These are phyloP conservation scores for Trogon melanurus DNA, from an alignment of 2,113 vertebrate genomes.

Conservation along the genomic window DNA sequence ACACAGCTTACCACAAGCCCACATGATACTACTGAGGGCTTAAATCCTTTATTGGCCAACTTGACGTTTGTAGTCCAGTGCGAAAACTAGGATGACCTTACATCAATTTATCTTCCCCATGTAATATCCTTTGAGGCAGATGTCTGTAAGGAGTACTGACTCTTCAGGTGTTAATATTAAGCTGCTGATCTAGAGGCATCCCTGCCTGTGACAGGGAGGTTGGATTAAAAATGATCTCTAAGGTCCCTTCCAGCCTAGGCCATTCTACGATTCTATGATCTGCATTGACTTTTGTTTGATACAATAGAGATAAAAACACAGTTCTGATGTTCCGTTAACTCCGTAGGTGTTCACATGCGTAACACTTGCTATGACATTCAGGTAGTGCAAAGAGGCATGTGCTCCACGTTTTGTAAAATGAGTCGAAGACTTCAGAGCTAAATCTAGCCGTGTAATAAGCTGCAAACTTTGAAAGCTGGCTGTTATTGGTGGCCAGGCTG, in stretches of 20 bases:
- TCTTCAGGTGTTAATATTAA: conserved; percentile 41
- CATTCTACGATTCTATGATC: not conserved
- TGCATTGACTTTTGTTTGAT: conserved; percentile 25
- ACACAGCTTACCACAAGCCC: not conserved
- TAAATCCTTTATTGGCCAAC: conserved; percentile 77
- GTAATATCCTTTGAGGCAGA: conserved; percentile 29
- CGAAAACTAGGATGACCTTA: not conserved
- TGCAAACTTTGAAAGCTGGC: not conserved
- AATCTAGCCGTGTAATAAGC: not conserved
- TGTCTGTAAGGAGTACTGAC: conserved; percentile 30
- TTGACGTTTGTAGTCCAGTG: not conserved
- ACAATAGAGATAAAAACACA: not conserved
- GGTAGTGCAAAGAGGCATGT: not conserved
- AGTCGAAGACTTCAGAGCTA: not conserved
- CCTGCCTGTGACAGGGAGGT: too few relatives aligned
- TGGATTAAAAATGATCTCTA: too few relatives aligned
- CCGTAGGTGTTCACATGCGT: not conserved
- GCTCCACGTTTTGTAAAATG: not conserved
- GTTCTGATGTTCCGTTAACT: not conserved
- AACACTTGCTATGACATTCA: rapidly evolving
- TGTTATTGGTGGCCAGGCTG: not conserved
- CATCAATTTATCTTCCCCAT: conserved; percentile 59
- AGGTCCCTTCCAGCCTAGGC: too few relatives aligned
- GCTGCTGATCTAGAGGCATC: not conserved
- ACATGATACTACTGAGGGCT: conserved; percentile 36